Evolutionary conservation across 2,113 vertebrate species (phyloP), one percentile per base, ranked within the genome.

Genomic region (Istiophorus platypterus): DNA sequence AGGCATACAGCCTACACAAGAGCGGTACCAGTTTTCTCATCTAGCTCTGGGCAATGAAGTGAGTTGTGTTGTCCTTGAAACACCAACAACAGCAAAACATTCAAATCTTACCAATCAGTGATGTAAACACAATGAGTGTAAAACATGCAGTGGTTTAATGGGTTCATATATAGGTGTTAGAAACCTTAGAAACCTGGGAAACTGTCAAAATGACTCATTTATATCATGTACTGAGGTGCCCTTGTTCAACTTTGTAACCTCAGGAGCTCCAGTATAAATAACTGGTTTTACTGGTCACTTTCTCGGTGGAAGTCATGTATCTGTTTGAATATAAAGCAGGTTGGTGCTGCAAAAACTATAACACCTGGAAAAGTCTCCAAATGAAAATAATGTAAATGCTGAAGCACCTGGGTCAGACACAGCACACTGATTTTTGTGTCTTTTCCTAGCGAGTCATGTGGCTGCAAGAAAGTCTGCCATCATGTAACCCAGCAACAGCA

Each of bases 401-500:
- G 62, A 76, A 75, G 51, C 80, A 87, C 73, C 24, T 0, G 18
- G 29, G 17, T 14, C 34, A 45, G 34, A 54, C 26, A 59, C 10
- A 11, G 1, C 22, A 65, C 49, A 39, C 27, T 49, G 37, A 62
- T 24, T 41, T 1, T n/a, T n/a, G 10, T 18, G 42, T 54, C 22
- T 69, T 49, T 68, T 63, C 39, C 31, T 26, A 26, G 27, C 49
- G 69, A 83, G 64, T 66, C 45, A 77, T 56, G 64, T 67, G 64
- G 22, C 54, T 80, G 65, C 37, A 31, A 51, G 27, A 51, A 37
- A 76, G 71, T 75, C 49, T 70, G 62, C 59, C 72, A 29, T 71
- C 58, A 26, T 52, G 65, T 62, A 54, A 82, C 75, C 2, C 37
- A 74, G 74, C 54, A 79, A 72, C 76, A 24, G 72, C 72, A 57